Evolutionary conservation across 2,797 vertebrate genomes (phyloP).

Genomic region (Molossus molossus): DNA sequence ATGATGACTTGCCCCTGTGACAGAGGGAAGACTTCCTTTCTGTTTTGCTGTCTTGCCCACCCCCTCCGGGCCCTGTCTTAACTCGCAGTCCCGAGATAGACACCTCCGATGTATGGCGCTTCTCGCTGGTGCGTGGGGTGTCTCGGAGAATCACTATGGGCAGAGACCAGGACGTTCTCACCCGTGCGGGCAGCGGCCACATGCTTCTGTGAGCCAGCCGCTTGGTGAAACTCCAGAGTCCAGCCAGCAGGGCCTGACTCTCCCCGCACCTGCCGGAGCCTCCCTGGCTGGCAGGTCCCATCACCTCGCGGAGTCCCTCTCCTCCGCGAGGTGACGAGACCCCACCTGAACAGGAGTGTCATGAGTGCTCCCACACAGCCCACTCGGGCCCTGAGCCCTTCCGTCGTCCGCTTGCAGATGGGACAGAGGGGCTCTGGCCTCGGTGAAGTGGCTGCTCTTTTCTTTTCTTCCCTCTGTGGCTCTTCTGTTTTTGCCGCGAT

Average conservation of each 20-base stretch:
- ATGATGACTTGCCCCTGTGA: conserved; percentile 80
- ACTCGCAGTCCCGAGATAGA: not conserved
- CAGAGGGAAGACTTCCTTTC: conserved; percentile 64
- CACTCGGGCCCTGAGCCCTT: not conserved
- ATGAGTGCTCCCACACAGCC: not conserved
- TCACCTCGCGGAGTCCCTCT: not conserved
- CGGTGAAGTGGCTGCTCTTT: not conserved
- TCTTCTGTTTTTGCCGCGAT: not conserved
- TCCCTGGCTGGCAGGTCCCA: not conserved
- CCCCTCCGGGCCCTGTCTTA: conserved; percentile 42
- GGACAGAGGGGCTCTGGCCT: rapidly evolving
- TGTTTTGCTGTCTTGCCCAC: conserved; percentile 67
- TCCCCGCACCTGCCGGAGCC: too few species aligned
- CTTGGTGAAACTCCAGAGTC: not conserved
- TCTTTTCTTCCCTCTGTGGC: too few species aligned
- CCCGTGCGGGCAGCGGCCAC: not conserved
- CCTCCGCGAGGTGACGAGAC: not conserved
- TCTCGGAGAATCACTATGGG: rapidly evolving
- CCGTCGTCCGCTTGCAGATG: too few species aligned
- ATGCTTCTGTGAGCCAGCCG: not conserved
- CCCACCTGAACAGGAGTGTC: not conserved
- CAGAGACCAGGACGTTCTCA: not conserved
- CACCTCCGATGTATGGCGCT: not conserved
- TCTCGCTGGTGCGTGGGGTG: not conserved
- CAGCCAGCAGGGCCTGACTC: rapidly evolving